A percentile compares a stretch with the other conserved stretches of the same genome.
These are phyloP conservation scores for Nasalis larvatus DNA, from an alignment of 2,113 vertebrate genomes.

Conservation along the genomic window DNA sequence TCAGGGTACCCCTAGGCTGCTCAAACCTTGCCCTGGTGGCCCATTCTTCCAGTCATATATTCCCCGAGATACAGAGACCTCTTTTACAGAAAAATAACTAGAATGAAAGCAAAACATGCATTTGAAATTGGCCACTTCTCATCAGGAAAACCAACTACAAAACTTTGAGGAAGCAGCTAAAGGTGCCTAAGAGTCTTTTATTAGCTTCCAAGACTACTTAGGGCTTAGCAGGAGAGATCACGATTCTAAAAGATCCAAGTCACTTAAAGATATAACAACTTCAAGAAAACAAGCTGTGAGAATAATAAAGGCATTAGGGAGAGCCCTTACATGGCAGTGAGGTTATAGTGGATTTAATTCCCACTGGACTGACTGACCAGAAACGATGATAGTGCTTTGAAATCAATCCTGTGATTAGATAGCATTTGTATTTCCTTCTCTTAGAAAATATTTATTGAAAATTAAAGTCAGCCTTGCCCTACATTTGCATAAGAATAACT, in stretches of 20 bases:
- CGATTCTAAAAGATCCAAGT: neutral
- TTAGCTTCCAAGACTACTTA: neutral
- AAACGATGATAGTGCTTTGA: neutral
- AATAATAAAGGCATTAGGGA: neutral
- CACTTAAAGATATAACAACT: neutral
- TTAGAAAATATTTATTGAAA: neutral
- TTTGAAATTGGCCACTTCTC: constrained; percentile 1
- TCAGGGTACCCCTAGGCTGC: neutral
- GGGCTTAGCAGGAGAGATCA: neutral
- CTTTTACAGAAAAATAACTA: neutral
- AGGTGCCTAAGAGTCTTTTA: neutral
- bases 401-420: neutral
- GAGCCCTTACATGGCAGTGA: neutral
- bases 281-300: neutral
- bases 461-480: neutral
- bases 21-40: neutral
- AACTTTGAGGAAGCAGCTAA: constrained; percentile 10
- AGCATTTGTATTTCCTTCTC: neutral
- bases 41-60: neutral
- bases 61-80: neutral
- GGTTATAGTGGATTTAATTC: neutral
- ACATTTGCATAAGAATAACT: neutral
- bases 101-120: neutral
- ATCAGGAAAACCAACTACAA: neutral
- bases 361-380: neutral